Conservation (phyloP, 2,888 invertebrate genomes). For the Sussaba pulchella region DNA sequence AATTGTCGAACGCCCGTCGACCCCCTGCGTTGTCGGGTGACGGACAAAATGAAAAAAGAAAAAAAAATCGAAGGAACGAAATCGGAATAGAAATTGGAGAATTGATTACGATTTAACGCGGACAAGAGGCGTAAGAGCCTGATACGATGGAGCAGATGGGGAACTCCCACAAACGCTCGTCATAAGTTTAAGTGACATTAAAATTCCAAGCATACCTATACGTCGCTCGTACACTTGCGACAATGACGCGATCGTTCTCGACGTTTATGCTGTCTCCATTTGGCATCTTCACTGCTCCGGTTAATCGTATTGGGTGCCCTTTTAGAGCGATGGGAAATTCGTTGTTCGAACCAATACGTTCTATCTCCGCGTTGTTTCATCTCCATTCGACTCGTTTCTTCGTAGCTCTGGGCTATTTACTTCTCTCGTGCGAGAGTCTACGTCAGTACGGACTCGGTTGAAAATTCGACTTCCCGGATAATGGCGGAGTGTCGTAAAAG, state of each 20-base stretch:
- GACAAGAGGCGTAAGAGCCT: constrained; percentile 9
- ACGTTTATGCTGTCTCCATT: constrained; percentile 21
- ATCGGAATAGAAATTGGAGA: constrained; percentile 54
- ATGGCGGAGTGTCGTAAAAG: constrained; percentile 45
- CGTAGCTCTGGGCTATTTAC: neutral
- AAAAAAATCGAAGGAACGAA: constrained; percentile 28
- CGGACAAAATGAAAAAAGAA: constrained; percentile 15
- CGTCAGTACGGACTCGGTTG: constrained; percentile 18
- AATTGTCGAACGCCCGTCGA: constrained; percentile 45
- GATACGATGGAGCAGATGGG: constrained; percentile 7
- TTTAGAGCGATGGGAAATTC: constrained; percentile 34
- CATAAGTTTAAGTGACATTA: constrained; percentile 30
- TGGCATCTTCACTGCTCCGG: neutral
- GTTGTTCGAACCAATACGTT: constrained; percentile 9
- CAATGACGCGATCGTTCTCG: constrained; percentile 24
- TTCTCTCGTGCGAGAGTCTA: neutral
- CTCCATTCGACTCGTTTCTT: neutral
- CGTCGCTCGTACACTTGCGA: neutral
- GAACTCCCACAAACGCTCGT: constrained; percentile 25
- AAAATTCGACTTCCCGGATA: constrained; percentile 49
- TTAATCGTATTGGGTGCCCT: constrained; percentile 31
- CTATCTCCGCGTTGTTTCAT: neutral
- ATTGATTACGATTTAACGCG: constrained; percentile 28
- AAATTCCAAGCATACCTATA: constrained; percentile 36
- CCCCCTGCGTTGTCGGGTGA: neutral